Evolutionary conservation across 2,888 invertebrate species (phyloP).

Genomic region (Drosophila flavopinicola): DNA sequence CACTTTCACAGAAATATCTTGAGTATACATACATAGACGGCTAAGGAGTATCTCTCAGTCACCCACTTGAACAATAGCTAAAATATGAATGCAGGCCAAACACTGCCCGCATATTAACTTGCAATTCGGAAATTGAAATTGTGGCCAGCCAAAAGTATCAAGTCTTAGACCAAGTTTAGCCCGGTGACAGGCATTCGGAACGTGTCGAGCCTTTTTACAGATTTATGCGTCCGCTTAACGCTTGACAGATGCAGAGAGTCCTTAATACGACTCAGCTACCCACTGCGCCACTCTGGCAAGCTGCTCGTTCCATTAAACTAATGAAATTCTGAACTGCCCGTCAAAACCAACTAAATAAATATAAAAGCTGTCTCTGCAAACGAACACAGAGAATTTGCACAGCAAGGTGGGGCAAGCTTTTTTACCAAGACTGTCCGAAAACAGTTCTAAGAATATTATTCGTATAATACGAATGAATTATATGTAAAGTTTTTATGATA

Average conservation of each 20-base stretch:
- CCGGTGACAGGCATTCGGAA: too few relatives aligned
- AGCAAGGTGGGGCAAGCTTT: neutral
- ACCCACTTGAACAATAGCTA: too few relatives aligned
- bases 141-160: constrained; percentile 15
- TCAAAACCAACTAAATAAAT: constrained; percentile 2
- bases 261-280: neutral
- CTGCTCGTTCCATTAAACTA: constrained; percentile 53
- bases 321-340: constrained; percentile 34
- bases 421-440: neutral
- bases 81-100: neutral
- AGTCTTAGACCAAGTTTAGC: constrained; percentile 1
- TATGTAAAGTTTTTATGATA: too few relatives aligned
- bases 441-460: constrained; percentile 1
- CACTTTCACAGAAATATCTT: too few relatives aligned
- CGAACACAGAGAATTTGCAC: constrained; percentile 2
- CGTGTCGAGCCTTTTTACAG: too few relatives aligned
- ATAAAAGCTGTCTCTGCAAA: neutral
- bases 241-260: constrained; percentile 14
- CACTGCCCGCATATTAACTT: neutral
- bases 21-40: too few relatives aligned
- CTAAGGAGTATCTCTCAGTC: too few relatives aligned
- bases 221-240: constrained; percentile 19
- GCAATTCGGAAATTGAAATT: constrained; percentile 24
- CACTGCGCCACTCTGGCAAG: neutral
- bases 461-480: too few relatives aligned